These are phyloP conservation scores for Calephelis nemesis DNA, from an alignment of 1,140 invertebrate species.

Conservation along the genomic window DNA sequence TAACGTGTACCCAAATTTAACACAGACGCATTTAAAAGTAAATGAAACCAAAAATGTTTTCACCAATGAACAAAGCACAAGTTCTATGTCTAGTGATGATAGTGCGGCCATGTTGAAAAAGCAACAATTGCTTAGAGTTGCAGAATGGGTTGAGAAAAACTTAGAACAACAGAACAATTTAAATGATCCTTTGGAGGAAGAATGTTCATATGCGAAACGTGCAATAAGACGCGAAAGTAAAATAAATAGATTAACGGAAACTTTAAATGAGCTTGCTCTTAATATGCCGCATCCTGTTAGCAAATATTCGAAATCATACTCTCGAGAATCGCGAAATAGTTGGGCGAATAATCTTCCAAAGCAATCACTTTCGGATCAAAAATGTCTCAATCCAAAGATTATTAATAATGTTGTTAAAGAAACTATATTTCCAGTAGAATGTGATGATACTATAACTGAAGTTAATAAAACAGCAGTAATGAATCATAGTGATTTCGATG, in stretches of 20 bases:
- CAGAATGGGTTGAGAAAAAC: constrained; percentile 84
- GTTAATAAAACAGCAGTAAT: constrained; percentile 37
- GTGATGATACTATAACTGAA: constrained; percentile 57
- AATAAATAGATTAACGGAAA: constrained; percentile 61
- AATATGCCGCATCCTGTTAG: constrained; percentile 73
- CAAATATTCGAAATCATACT: constrained; percentile 63
- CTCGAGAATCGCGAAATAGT: constrained; percentile 50
- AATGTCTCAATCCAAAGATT: constrained; percentile 37
- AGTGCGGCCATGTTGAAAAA: constrained; percentile 78
- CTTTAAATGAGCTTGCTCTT: constrained; percentile 63
- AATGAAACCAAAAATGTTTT: constrained; percentile 70
- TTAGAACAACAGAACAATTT: constrained; percentile 75
- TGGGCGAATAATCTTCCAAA: constrained; percentile 49
- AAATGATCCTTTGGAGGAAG: constrained; percentile 67
- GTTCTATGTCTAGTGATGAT: constrained; percentile 75
- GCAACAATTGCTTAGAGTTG: constrained; percentile 83
- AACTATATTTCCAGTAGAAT: constrained; percentile 68
- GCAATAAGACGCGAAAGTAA: constrained; percentile 56
- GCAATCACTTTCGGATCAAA: constrained; percentile 39
- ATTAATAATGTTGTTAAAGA: constrained; percentile 59
- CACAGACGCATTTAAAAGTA: constrained; percentile 71
- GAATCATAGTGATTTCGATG: constrained; percentile 35
- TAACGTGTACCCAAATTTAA: constrained; percentile 71
- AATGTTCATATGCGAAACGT: constrained; percentile 52
- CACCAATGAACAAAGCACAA: constrained; percentile 76